Base-by-base conservation (phyloP, 2,797 vertebrate genomes). In the Eutrigla gurnardus region DNA sequence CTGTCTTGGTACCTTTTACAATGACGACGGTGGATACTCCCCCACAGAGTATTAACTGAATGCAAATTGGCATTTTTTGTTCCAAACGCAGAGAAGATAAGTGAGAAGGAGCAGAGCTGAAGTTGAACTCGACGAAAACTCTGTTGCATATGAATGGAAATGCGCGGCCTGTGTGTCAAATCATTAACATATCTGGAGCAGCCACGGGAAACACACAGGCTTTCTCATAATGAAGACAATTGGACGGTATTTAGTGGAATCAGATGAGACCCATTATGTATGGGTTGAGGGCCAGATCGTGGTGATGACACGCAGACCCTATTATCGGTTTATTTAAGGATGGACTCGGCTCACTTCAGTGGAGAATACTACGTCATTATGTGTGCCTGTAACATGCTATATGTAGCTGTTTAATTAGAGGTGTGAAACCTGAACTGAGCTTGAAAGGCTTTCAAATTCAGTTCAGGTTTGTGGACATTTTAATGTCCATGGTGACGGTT, bases 181-280 rank as follows among this genome's bases (percentile, higher is more conserved):
- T 65, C 11, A 86, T 82, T 88, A 78, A 32, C 78, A 83, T 82
- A 59, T 69, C 42, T 55, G 43, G 1, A 50, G 39, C 54, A 3
- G 57, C 47, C 6, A 9, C 64, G 49, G 39, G 5, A 58, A 68
- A 58, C 15, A 52, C 61, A 12, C 1, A 0, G 43, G 37, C 11
- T 2, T 50, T 66, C 55, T 72, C 11, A 68, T 15, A 10, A 74
- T 4, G 59, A 47, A 50, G 61, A 73, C 55, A 68, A 63, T 18
- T 1, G 11, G 45, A 35, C 7, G 32, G 42, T 25, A 1, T 50
- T 58, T 52, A 10, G 11, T 52, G 40, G 42, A 46, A 18, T 50
- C 64, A 36, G 58, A 60, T 11, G 57, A 69, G 45, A 39, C 18
- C 17, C 36, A 18, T 58, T 37, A 15, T 15, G 45, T 35, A 25